Evolutionary conservation across 35 echinoderm and acorn worm species (phyloP).

Genomic region (Heliocidaris tuberculata): DNA sequence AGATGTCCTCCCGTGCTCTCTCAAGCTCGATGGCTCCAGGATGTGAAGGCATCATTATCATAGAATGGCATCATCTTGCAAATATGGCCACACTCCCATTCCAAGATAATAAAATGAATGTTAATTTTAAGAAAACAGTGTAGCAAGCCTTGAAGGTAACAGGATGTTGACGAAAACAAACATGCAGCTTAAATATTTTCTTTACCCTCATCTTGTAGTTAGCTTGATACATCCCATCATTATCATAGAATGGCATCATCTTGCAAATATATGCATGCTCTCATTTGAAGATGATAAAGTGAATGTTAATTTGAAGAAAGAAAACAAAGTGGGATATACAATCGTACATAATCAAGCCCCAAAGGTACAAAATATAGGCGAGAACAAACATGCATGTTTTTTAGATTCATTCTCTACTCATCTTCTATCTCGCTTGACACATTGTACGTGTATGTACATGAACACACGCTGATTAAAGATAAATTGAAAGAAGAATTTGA

Average conservation of each 20-base stretch:
- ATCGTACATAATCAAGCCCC: not conserved
- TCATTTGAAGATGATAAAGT: not conserved
- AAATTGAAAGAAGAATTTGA: too few species aligned
- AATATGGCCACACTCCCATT: not conserved
- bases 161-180: too few species aligned
- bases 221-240: not conserved
- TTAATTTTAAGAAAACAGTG: not conserved
- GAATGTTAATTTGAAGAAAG: not conserved
- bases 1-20: not conserved
- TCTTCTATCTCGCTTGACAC: too few species aligned
- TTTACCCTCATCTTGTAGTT: too few species aligned
- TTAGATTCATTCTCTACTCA: too few species aligned
- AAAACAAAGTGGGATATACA: not conserved
- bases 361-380: not conserved
- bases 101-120: not conserved
- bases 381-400: too few species aligned
- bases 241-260: slow-evolving; percentile 2
- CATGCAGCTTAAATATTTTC: too few species aligned
- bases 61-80: not conserved
- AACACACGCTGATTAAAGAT: too few species aligned
- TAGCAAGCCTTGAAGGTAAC: too few species aligned
- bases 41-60: not conserved
- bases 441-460: too few species aligned
- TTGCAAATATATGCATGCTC: not conserved
- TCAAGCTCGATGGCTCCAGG: not conserved